Evolutionary conservation across 2,888 invertebrate genomes (phyloP).

Genomic region (Melanophora roralis): DNA sequence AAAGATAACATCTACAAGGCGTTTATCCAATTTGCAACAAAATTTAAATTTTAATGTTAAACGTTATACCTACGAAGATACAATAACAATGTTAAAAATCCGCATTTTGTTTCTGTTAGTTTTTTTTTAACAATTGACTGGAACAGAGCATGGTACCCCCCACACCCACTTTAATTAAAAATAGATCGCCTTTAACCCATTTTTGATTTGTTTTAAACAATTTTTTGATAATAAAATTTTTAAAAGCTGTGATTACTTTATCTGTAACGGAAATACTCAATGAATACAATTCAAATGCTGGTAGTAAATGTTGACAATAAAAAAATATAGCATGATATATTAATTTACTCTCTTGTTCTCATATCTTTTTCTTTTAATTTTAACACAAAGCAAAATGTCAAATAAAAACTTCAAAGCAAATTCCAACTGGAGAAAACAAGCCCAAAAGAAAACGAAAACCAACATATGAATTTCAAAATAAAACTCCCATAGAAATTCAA

Average conservation of each 20-base stretch:
- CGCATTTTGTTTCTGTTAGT: no score
- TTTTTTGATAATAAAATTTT: no score
- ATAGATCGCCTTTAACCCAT: no score
- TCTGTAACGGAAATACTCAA: slow-evolving; percentile 39
- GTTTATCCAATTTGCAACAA: no score
- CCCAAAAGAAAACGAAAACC: neutral
- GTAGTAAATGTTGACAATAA: neutral
- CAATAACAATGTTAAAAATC: no score
- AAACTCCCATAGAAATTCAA: slow-evolving; percentile 39
- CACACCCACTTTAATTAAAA: no score
- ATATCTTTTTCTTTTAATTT: neutral
- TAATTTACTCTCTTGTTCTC: neutral
- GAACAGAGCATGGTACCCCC: no score
- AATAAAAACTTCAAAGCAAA: slow-evolving; percentile 30
- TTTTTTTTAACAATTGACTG: no score
- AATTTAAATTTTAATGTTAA: no score
- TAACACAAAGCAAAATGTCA: slow-evolving; percentile 47
- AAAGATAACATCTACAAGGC: no score
- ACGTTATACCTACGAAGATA: no score
- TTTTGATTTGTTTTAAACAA: no score
- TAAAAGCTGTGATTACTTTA: slow-evolving; percentile 3
- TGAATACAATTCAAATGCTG: neutral
- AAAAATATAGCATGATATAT: slow-evolving; percentile 39
- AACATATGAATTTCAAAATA: slow-evolving; percentile 13
- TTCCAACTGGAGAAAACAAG: slow-evolving; percentile 60